Base-by-base conservation (phyloP, 2,888 invertebrate genomes). In the Dasypogon diadema region DNA sequence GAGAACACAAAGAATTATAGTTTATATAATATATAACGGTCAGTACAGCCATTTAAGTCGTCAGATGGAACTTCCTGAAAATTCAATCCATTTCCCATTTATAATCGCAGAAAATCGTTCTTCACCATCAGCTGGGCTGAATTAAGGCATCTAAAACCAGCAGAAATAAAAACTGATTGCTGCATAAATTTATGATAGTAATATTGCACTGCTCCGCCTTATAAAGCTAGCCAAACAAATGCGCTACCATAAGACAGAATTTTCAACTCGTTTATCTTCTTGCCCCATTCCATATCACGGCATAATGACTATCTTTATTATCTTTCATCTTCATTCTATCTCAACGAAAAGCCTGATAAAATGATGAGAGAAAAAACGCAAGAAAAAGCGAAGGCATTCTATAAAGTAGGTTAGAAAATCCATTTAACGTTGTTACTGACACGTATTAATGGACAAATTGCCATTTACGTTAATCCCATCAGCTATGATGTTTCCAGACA, bases 381-480 rank as follows among this genome's bases (percentile, higher is more conserved):
- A 34, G 54, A 70, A 18, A 30, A 70, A 54, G 70, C 34, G 54
- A 54, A 21, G 34, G 24, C 34, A 70, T 65, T 65, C 46, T 48
- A 18, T 4, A 48, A 54, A 51, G 5, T 34, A 34, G 70, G 70
- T 30, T 51, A 22, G 42, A 42, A 74, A 74, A 74, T 74, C 74
- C 74, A 58, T 74, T 74, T 46, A 56, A 75, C 48, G 46, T 74
- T 74, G 63, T 63, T 55, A 76, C 74, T 24, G 74, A 58, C 26
- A 74, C 48, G 60, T 56, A 48, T 74, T 73, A 77, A 78, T 72
- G 74, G 75, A 75, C 72, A 77, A 77, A 77, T 77, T 77, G 73
- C 73, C 76, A 78, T 75, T 76, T 76, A 76, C 55, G 72, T 76
- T 76, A 76, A 76, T 72, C 60, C 76, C 63, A 74, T 73, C 56